A percentile compares a stretch with the other conserved stretches of the same genome.
Conservation (phyloP, 1,140 invertebrate species). For the Drosophila orosa region DNA sequence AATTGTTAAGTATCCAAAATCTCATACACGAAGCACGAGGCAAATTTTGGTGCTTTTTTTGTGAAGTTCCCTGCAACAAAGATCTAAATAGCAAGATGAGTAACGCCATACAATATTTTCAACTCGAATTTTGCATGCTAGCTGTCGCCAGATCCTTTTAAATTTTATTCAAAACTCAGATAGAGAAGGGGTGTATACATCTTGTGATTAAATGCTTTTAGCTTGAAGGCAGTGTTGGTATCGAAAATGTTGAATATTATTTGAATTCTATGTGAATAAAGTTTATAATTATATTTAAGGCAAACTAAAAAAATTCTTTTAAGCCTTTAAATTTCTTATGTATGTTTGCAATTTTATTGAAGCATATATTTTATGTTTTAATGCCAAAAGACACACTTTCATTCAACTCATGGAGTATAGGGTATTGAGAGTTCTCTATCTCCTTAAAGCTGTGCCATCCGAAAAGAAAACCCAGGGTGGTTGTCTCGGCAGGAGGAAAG, state of each 20-base stretch:
- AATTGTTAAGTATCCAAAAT: neutral
- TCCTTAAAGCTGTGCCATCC: neutral
- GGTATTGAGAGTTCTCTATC: neutral
- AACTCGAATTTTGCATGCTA: too few species aligned
- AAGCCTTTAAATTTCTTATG: too few species aligned
- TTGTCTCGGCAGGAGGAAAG: neutral
- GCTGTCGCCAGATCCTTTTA: too few species aligned
- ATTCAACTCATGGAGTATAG: neutral
- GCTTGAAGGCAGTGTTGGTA: too few species aligned
- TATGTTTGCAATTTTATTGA: neutral
- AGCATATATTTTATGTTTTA: neutral
- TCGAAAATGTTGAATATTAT: too few species aligned
- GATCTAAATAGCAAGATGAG: neutral
- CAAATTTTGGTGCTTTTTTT: neutral
- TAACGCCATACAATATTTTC: too few species aligned
- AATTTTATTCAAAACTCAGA: too few species aligned
- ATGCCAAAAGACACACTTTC: neutral
- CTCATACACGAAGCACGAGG: fast-evolving
- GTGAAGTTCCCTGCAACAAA: neutral
- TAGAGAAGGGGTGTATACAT: too few species aligned
- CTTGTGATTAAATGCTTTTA: too few species aligned
- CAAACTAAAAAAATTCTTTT: too few species aligned
- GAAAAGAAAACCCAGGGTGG: neutral
- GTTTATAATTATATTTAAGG: too few species aligned
- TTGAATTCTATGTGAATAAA: too few species aligned